phyloP scores from a whole-genome alignment of 2,888 invertebrate genomes.

The Cerastis rubricosa region DNA sequence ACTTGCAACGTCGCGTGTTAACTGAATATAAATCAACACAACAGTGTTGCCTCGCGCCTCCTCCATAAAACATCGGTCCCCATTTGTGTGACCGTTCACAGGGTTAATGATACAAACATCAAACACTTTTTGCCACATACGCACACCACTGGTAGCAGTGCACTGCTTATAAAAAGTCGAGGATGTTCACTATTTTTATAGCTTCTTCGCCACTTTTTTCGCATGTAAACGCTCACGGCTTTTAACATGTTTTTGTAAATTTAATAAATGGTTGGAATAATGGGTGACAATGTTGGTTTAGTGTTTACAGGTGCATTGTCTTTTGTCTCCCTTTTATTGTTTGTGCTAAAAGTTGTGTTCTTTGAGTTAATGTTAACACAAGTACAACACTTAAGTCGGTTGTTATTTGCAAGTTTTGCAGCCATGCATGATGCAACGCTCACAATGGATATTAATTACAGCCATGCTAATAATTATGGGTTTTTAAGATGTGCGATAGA shows the following conservation, averaged over 20 bases:
- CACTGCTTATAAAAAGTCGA: slow-evolving; percentile 37
- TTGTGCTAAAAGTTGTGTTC: slow-evolving; percentile 13
- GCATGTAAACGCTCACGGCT: slow-evolving; percentile 26
- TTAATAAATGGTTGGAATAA: slow-evolving; percentile 31
- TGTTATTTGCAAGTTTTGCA: slow-evolving; percentile 27
- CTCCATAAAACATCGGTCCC: slow-evolving; percentile 57
- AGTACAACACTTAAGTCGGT: slow-evolving; percentile 12
- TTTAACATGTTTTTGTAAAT: slow-evolving; percentile 41
- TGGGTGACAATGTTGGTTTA: slow-evolving; percentile 27
- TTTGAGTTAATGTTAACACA: slow-evolving; percentile 13
- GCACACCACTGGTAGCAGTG: slow-evolving; percentile 11
- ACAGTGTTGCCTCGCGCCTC: slow-evolving; percentile 36
- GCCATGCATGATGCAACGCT: slow-evolving; percentile 30
- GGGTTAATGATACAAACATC: slow-evolving; percentile 66
- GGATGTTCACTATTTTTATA: slow-evolving; percentile 25
- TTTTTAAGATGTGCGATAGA: slow-evolving; percentile 42
- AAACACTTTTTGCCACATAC: slow-evolving; percentile 42
- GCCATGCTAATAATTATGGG: slow-evolving; percentile 34
- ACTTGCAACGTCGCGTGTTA: slow-evolving; percentile 57
- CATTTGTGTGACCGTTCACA: slow-evolving; percentile 64
- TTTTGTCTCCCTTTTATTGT: slow-evolving; percentile 17
- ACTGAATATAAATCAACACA: slow-evolving; percentile 66
- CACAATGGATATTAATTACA: slow-evolving; percentile 40
- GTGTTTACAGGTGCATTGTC: slow-evolving; percentile 38
- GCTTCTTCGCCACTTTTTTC: slow-evolving; percentile 13